phyloP scores from a whole-genome alignment of 2,113 vertebrate genomes.

The Petrocephalus microphthalmus region DNA sequence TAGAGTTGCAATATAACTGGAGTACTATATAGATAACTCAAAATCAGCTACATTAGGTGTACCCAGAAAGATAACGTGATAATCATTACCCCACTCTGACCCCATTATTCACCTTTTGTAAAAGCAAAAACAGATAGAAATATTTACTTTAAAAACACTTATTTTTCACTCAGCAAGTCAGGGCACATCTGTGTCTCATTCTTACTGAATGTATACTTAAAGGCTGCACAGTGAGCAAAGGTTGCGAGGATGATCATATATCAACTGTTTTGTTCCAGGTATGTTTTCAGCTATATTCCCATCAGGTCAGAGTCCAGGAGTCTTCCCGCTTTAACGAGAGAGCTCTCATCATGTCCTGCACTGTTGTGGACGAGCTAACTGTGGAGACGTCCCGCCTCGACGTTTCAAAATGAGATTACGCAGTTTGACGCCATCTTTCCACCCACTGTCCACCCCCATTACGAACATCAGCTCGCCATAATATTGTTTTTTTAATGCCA shows the following conservation, averaged over 20 bases:
- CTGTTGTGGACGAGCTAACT: neutral
- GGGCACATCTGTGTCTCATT: neutral
- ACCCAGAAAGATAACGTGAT: neutral
- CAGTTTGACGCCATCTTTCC: neutral
- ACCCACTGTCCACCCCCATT: neutral
- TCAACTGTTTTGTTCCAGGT: neutral
- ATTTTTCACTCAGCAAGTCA: neutral
- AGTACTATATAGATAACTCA: neutral
- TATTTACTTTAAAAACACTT: neutral
- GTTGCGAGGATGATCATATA: neutral
- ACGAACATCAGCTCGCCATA: neutral
- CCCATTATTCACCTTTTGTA: neutral
- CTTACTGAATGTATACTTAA: neutral
- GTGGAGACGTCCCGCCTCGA: neutral
- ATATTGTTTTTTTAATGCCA: neutral
- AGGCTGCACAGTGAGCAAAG: neutral
- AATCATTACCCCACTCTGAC: neutral
- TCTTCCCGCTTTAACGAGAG: neutral
- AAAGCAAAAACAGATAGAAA: neutral
- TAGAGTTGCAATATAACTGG: neutral
- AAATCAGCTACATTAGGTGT: neutral
- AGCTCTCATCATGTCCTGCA: neutral
- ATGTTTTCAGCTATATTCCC: neutral
- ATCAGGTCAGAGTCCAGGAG: neutral
- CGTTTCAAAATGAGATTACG: neutral